Conservation (phyloP, 1,140 invertebrate species). For the Samia ricini region DNA sequence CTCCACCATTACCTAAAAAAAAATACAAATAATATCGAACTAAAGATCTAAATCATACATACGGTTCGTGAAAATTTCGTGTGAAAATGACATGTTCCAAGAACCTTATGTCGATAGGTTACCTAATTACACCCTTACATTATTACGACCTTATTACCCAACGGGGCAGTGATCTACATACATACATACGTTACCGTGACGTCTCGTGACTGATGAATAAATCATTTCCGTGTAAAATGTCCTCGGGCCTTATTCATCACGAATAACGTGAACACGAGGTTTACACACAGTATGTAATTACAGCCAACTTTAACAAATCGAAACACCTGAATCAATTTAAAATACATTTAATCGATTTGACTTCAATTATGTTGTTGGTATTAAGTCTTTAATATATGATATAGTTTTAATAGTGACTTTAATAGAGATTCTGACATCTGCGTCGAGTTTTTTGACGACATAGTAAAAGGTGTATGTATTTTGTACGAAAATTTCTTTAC, state of each 20-base stretch:
- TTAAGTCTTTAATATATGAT: too few relatives aligned
- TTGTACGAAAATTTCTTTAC: too few relatives aligned
- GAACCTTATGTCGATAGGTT: background rate
- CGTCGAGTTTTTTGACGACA: too few relatives aligned
- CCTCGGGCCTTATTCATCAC: conserved; percentile 10
- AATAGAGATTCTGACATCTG: too few relatives aligned
- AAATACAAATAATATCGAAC: too few relatives aligned
- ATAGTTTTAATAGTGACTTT: too few relatives aligned
- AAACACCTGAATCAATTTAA: background rate
- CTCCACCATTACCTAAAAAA: too few relatives aligned
- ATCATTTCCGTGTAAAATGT: conserved; percentile 20
- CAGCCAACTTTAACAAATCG: background rate
- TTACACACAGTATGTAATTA: conserved; percentile 1
- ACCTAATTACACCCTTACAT: background rate
- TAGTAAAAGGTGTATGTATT: too few relatives aligned
- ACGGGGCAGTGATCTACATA: background rate
- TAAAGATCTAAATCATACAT: background rate
- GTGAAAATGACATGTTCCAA: background rate
- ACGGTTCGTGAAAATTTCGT: background rate
- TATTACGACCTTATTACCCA: background rate
- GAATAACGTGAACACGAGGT: conserved; percentile 12
- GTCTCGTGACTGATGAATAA: conserved; percentile 20
- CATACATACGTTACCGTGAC: background rate
- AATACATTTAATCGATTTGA: background rate
- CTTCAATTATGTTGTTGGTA: too few relatives aligned